phyloP scores from a whole-genome alignment of 2,113 vertebrate species.

The Piprites chloris region DNA sequence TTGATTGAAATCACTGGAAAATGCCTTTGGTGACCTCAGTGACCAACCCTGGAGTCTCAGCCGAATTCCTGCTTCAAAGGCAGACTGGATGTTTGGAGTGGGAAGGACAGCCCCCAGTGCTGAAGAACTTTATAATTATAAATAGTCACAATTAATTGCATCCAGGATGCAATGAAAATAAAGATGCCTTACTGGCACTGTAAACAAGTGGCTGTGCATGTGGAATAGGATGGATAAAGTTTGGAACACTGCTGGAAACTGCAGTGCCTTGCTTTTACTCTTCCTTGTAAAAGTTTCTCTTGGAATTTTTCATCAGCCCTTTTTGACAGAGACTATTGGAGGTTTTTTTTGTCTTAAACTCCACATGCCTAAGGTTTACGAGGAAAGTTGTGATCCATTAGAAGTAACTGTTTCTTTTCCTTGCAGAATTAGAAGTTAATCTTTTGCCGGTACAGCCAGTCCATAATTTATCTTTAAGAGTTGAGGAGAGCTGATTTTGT shows the following conservation, averaged over 20 bases:
- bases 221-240: background rate
- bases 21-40: background rate
- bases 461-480: background rate
- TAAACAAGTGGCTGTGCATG: background rate
- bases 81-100: background rate
- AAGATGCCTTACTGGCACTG: background rate
- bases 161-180: constrained; percentile 1
- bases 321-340: background rate
- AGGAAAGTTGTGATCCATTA: background rate
- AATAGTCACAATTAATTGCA: constrained; percentile 15
- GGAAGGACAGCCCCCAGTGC: background rate
- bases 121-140: background rate
- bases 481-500: background rate
- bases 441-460: background rate
- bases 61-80: background rate
- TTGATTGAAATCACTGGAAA: background rate
- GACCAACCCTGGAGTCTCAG: background rate
- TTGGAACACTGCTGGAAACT: background rate
- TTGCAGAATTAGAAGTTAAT: background rate
- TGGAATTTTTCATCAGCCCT: background rate
- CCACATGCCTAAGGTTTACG: background rate
- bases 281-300: background rate
- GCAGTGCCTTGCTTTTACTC: background rate
- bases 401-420: background rate
- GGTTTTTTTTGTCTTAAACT: background rate